Conservation (phyloP, 2,113 vertebrate species). For the Stictonetta naevosa region DNA sequence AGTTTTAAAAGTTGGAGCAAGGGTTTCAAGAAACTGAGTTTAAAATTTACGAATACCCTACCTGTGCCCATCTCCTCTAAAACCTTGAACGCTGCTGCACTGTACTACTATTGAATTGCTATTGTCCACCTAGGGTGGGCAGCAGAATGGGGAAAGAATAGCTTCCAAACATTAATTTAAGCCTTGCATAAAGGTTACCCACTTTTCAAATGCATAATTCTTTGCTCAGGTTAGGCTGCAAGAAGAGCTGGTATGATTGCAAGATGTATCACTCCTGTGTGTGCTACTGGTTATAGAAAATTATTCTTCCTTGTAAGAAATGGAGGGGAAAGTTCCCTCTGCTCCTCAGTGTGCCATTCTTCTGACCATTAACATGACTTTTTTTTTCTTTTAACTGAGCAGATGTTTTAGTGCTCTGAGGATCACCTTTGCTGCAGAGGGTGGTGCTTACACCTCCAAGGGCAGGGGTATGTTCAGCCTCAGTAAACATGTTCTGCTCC, state of each 20-base stretch:
- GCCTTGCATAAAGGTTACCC: not conserved
- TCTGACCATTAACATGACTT: not conserved
- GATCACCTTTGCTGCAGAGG: conserved; percentile 12
- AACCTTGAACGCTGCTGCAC: not conserved
- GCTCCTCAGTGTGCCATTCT: not conserved
- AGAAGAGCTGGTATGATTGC: not conserved
- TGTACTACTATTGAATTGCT: not conserved
- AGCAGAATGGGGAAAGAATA: not conserved
- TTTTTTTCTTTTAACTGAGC: not conserved
- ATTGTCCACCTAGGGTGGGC: not conserved
- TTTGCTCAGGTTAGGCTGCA: not conserved
- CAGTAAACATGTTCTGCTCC: conserved; percentile 36
- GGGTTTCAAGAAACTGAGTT: not conserved
- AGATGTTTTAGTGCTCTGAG: conserved; percentile 43
- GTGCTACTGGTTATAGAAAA: not conserved
- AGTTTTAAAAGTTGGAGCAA: not conserved
- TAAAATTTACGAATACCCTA: not conserved
- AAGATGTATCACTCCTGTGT: not conserved
- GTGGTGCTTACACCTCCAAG: not conserved
- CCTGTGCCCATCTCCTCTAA: not conserved
- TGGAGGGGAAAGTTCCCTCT: not conserved
- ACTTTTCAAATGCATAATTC: not conserved
- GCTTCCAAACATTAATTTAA: not conserved
- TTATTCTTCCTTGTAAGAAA: not conserved
- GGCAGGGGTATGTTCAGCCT: not conserved